Conservation (phyloP, 2,888 invertebrate genomes). For the Leptarthrus brevirostris region DNA sequence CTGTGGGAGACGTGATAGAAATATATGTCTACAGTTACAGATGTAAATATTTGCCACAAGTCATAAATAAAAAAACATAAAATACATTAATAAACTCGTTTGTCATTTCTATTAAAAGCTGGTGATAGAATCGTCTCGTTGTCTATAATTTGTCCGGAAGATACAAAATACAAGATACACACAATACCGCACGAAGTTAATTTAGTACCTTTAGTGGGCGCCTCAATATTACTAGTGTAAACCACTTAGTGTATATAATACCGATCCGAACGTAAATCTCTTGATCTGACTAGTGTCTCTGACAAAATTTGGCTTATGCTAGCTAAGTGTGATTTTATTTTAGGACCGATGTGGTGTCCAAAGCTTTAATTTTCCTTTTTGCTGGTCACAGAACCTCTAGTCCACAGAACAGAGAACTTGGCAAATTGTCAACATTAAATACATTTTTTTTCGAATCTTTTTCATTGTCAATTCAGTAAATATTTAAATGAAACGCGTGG, state of each 20-base stretch:
- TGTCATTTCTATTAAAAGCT: slow-evolving; percentile 17
- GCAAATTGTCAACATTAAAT: slow-evolving; percentile 23
- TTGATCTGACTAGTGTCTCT: too few relatives aligned
- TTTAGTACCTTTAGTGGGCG: slow-evolving; percentile 32
- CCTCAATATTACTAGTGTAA: too few relatives aligned
- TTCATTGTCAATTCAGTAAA: slow-evolving; percentile 1
- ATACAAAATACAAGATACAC: too few relatives aligned
- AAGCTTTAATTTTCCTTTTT: slow-evolving; percentile 9
- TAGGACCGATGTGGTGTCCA: slow-evolving; percentile 26
- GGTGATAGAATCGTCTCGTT: slow-evolving; percentile 16
- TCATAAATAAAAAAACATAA: too few relatives aligned
- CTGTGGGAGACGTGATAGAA: too few relatives aligned
- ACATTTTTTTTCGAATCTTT: slow-evolving; percentile 2
- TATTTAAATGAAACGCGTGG: slow-evolving; percentile 25
- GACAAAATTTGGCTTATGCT: too few relatives aligned
- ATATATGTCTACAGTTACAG: too few relatives aligned
- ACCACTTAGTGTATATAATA: too few relatives aligned
- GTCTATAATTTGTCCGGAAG: slow-evolving; percentile 18
- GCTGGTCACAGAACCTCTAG: slow-evolving; percentile 1
- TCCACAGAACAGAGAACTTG: background rate
- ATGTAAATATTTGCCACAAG: too few relatives aligned
- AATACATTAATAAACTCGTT: too few relatives aligned
- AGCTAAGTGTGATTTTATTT: slow-evolving; percentile 35
- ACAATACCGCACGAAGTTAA: background rate
- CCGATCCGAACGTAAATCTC: too few relatives aligned